These are phyloP conservation scores for Ceriagrion tenellum DNA, from an alignment of 2,888 invertebrate genomes.

Conservation along the genomic window DNA sequence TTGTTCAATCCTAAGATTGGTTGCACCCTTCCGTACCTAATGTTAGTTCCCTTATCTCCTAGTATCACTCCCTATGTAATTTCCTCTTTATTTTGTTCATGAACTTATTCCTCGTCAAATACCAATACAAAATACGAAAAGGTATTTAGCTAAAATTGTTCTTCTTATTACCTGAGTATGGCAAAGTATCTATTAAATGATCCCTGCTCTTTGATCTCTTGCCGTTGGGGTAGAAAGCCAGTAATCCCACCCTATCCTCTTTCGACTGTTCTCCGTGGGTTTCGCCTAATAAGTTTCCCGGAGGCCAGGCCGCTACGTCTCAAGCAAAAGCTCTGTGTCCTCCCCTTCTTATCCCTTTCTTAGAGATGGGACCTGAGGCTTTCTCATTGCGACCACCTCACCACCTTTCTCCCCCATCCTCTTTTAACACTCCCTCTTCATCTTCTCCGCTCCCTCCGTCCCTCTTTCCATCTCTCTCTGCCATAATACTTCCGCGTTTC, in stretches of 20 bases:
- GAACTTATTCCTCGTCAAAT: no score
- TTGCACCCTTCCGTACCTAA: no score
- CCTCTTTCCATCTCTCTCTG: background rate
- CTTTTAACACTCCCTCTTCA: background rate
- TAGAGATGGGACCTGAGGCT: background rate
- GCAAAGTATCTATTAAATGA: no score
- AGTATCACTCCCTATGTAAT: no score
- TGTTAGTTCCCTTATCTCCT: no score
- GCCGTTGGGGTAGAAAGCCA: background rate
- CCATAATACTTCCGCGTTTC: constrained; percentile 14
- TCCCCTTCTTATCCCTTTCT: background rate
- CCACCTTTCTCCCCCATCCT: background rate
- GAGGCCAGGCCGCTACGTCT: background rate
- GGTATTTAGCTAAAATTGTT: no score
- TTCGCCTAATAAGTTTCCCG: background rate
- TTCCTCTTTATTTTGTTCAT: no score
- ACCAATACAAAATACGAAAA: no score
- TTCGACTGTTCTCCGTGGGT: background rate
- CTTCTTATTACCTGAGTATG: no score
- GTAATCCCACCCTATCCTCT: background rate
- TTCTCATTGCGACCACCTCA: background rate
- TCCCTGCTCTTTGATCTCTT: no score
- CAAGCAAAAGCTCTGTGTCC: background rate
- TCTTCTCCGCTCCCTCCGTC: background rate
- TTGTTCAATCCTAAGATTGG: no score